Evolutionary conservation across 2,888 invertebrate species (phyloP), one percentile per base, ranked within the genome.

Genomic region (Allacma fusca): DNA sequence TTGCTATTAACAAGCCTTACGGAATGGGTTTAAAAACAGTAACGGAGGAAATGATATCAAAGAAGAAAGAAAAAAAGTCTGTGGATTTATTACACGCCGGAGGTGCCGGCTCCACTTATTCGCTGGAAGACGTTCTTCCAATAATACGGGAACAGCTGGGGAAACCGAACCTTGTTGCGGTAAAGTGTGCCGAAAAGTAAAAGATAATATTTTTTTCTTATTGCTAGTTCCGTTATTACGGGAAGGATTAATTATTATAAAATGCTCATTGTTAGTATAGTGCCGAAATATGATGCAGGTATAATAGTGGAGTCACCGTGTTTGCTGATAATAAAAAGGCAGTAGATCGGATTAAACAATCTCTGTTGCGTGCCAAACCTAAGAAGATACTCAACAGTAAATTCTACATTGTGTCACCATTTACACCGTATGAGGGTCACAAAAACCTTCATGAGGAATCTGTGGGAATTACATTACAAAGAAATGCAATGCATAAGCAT

Each of bases 1-100:
- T 83, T 23, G 80, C 79, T 0, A 69, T 81, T 2, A 83, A 83
- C 64, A 83, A 83, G 24, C 83, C 83, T 0, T 81, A 79, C 72
- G 83, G 83, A 24, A 80, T 83, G 7, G 83, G 83, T 26, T 78
- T 40, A 44, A 19, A 78, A 79, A 23, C 34, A 50, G 0, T 29
- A 74, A 2, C 29, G 26, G 43, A 69, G n/a, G 28, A 77, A 65
- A 28, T 19, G 24, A 44, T 23, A 50, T 9, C 5, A 44, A 16
- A 67, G 0, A 21, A 43, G 74, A 26, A 59, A 29, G 75, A 57
- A 40, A 24, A 64, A 69, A n/a, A 62, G 76, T 7, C 44, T 57
- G 40, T 28, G n/a, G 23, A 21, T 23, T 34, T 78, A 24, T 29
- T 78, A n/a, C 40, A 40, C 13, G 65, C 81, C 24, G 79, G 80